A percentile compares a stretch with the other conserved stretches of the same genome.
phyloP scores from a whole-genome alignment of 2,113 vertebrate genomes.

The Isurus oxyrinchus region DNA sequence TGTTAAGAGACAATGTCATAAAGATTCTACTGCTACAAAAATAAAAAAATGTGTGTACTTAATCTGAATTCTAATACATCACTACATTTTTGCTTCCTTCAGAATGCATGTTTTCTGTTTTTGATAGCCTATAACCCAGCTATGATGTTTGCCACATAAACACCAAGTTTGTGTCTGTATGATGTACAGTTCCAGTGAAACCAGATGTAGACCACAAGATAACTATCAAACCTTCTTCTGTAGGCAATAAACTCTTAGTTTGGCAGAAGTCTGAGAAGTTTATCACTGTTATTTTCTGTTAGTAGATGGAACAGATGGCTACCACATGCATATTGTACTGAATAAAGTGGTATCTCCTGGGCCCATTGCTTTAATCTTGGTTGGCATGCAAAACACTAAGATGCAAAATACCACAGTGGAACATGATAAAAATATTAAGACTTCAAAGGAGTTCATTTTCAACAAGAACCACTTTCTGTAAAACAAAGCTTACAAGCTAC shows the following conservation, averaged over 20 bases:
- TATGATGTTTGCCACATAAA: constrained; percentile 32
- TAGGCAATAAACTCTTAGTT: constrained; percentile 63
- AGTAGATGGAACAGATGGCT: constrained; percentile 77
- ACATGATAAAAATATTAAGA: constrained; percentile 64
- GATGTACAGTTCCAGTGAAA: constrained; percentile 57
- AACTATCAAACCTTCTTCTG: constrained; percentile 66
- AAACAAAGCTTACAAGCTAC: constrained; percentile 45
- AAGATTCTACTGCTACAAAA: not conserved
- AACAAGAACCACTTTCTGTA: constrained; percentile 45
- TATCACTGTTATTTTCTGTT: constrained; percentile 73
- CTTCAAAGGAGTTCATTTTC: constrained; percentile 49
- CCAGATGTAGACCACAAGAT: constrained; percentile 68
- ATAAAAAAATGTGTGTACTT: not conserved
- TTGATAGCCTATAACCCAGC: constrained; percentile 18
- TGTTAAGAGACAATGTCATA: not conserved
- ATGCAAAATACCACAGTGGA: constrained; percentile 70
- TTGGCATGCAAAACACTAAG: constrained; percentile 67
- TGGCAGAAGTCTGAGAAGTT: constrained; percentile 65
- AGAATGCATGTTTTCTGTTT: constrained; percentile 8
- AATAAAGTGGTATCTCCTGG: constrained; percentile 63
- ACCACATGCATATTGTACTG: constrained; percentile 71
- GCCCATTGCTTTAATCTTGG: constrained; percentile 69
- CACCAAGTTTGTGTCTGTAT: constrained; percentile 52
- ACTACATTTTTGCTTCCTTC: not conserved
- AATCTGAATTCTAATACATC: not conserved